phyloP scores from a whole-genome alignment of 2,888 invertebrate genomes.

The Gari tellinella region DNA sequence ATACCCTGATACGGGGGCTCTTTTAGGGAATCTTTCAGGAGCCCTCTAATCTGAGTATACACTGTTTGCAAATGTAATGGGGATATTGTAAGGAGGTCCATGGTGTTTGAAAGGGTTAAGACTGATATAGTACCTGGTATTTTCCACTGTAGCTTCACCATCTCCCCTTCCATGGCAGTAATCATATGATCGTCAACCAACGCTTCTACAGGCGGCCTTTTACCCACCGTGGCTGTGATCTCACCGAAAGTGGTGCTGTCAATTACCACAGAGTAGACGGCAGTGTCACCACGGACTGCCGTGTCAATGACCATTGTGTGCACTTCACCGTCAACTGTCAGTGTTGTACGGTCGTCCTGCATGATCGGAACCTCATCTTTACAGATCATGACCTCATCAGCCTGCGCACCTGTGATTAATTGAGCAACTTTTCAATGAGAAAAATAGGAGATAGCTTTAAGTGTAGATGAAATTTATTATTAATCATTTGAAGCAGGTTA shows the following conservation, averaged over 20 bases:
- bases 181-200: slow-evolving; percentile 1
- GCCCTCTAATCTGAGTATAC: no score
- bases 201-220: neutral
- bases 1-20: no score
- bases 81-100: no score
- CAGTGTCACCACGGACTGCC: slow-evolving; percentile 4
- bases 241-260: neutral
- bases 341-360: neutral
- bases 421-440: no score
- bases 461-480: no score
- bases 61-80: no score
- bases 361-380: slow-evolving; percentile 6
- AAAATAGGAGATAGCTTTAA: no score
- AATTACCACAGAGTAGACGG: slow-evolving; percentile 7
- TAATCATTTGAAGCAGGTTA: no score
- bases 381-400: slow-evolving; percentile 1
- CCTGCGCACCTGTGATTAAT: slow-evolving; percentile 2
- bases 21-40: no score
- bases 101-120: no score
- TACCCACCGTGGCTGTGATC: neutral
- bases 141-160: slow-evolving; percentile 6
- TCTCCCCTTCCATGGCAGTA: neutral
- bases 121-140: slow-evolving; percentile 13
- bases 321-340: slow-evolving; percentile 8
- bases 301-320: slow-evolving; percentile 13